These are phyloP conservation scores for Apis laboriosa DNA, from an alignment of 1,140 invertebrate species.

Conservation along the genomic window DNA sequence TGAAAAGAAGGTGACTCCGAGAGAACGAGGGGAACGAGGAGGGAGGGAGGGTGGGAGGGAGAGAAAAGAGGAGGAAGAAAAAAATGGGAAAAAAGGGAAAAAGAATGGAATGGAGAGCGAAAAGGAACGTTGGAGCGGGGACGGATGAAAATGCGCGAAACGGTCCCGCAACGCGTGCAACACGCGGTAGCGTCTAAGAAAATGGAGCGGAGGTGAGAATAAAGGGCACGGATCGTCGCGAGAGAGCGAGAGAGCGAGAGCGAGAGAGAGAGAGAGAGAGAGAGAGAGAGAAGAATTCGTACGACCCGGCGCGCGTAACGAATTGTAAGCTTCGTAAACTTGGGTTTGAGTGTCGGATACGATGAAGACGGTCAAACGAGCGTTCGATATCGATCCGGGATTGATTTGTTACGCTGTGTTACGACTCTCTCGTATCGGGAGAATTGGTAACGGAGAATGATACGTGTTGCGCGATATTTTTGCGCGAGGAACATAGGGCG, in stretches of 20 bases:
- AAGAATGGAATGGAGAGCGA: constrained; percentile 36
- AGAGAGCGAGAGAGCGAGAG: constrained; percentile 18
- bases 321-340: too few species aligned
- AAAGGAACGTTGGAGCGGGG: constrained; percentile 24
- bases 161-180: constrained; percentile 32
- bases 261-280: too few species aligned
- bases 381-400: too few species aligned
- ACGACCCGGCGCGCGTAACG: too few species aligned
- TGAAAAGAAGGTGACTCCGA: constrained; percentile 32
- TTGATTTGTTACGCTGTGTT: too few species aligned
- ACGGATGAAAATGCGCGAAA: constrained; percentile 53
- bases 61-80: constrained; percentile 22
- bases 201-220: constrained; percentile 36
- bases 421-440: too few species aligned
- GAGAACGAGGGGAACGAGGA: constrained; percentile 27
- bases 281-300: too few species aligned
- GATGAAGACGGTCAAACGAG: too few species aligned
- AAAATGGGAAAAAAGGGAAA: background rate
- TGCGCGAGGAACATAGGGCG: background rate
- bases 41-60: constrained; percentile 36
- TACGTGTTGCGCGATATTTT: background rate
- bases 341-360: too few species aligned
- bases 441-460: background rate
- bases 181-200: constrained; percentile 30
- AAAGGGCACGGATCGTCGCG: constrained; percentile 22